These are phyloP conservation scores for Maniola jurtina DNA, from an alignment of 1,140 invertebrate genomes.

Conservation along the genomic window DNA sequence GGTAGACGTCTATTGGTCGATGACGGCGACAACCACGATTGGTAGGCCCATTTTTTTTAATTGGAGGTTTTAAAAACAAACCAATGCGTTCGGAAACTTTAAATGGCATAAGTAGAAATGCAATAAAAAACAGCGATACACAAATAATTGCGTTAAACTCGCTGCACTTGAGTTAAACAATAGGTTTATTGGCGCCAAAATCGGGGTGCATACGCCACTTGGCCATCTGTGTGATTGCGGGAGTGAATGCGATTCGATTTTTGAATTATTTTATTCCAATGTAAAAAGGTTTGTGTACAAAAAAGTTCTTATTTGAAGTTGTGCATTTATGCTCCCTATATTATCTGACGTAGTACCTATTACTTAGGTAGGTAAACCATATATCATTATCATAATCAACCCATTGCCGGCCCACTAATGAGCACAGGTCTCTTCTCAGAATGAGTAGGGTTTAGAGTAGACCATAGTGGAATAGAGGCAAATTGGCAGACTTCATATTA, in stretches of 20 bases:
- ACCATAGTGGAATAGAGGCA: too few relatives aligned
- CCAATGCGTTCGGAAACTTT: slow-evolving; percentile 38
- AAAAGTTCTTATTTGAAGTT: slow-evolving; percentile 2
- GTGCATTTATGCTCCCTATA: background rate
- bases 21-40: too few relatives aligned
- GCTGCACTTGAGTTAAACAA: slow-evolving; percentile 70
- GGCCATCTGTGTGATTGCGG: slow-evolving; percentile 58
- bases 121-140: slow-evolving; percentile 61
- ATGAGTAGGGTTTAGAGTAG: too few relatives aligned
- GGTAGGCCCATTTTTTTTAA: too few relatives aligned
- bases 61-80: background rate
- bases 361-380: background rate
- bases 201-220: slow-evolving; percentile 52
- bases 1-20: too few relatives aligned
- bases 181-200: slow-evolving; percentile 62
- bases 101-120: slow-evolving; percentile 54
- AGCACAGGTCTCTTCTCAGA: too few relatives aligned
- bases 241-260: slow-evolving; percentile 29
- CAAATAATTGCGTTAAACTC: slow-evolving; percentile 66
- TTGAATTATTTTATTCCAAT: slow-evolving; percentile 20
- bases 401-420: too few relatives aligned
- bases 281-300: slow-evolving; percentile 10
- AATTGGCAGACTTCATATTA: too few relatives aligned
- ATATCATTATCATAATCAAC: too few relatives aligned
- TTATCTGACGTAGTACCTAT: background rate